Percentiles rank a stretch among this genome's conserved stretches.
Evolutionary conservation across 2,888 invertebrate genomes (phyloP).

Genomic region (Apamea epomidion): DNA sequence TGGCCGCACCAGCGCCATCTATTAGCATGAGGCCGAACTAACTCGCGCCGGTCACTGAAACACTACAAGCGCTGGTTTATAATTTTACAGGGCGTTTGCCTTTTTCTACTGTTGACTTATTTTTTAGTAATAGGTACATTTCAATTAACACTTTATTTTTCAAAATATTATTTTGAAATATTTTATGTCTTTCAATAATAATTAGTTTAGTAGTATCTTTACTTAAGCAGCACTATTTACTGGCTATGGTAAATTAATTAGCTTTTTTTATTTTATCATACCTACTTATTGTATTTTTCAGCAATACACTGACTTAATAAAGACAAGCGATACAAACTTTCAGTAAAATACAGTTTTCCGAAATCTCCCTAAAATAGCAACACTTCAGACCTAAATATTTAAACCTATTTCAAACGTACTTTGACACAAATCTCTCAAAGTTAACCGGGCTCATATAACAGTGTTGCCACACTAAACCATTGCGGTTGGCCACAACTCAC

Average conservation of each 20-base stretch:
- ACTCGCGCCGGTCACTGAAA: neutral
- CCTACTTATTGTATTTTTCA: neutral
- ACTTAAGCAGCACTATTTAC: neutral
- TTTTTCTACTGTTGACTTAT: neutral
- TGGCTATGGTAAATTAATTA: neutral
- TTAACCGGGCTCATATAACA: conserved; percentile 55
- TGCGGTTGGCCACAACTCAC: conserved; percentile 60
- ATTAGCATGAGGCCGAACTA: conserved; percentile 10
- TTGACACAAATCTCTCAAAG: conserved; percentile 50
- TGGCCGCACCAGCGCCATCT: conserved; percentile 37
- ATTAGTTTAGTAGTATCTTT: neutral
- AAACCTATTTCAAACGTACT: conserved; percentile 26
- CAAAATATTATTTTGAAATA: neutral
- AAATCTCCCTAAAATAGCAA: neutral
- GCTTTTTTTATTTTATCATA: neutral
- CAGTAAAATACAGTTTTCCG: neutral
- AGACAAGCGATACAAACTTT: neutral
- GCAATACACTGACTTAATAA: too few relatives aligned
- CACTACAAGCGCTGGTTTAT: neutral
- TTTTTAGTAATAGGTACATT: neutral
- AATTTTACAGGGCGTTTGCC: neutral
- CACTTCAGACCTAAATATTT: neutral
- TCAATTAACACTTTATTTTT: neutral
- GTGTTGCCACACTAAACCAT: conserved; percentile 63
- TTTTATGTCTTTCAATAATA: neutral